Evolutionary conservation across 2,113 vertebrate genomes (phyloP).

Genomic region (Oenanthe oenanthe): DNA sequence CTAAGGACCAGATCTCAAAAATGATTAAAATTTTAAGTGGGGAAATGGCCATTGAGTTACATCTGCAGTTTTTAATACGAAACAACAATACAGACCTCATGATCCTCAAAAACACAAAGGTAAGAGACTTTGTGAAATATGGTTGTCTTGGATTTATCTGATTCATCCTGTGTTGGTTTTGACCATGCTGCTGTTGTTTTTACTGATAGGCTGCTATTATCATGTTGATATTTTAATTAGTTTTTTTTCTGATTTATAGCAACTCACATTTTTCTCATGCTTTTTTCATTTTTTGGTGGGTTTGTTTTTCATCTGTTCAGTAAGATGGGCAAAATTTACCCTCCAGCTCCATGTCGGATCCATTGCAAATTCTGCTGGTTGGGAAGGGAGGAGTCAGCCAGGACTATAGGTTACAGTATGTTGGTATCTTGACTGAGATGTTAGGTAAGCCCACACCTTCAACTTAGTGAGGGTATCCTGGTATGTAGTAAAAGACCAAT

Average conservation of each 20-base stretch:
- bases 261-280: not conserved
- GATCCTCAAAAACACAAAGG: conserved; percentile 99
- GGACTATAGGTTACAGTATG: not conserved
- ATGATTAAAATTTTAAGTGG: conserved; percentile 99
- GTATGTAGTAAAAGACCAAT: not conserved
- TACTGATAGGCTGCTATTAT: not conserved
- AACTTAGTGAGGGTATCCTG: not conserved
- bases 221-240: not conserved
- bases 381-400: not conserved
- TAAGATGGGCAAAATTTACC: not conserved
- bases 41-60: conserved; percentile 98
- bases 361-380: not conserved
- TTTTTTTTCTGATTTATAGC: not conserved
- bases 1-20: conserved; percentile 98
- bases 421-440: not conserved
- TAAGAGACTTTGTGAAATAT: conserved; percentile 56
- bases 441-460: not conserved
- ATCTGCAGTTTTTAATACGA: conserved; percentile 97
- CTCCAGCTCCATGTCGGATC: not conserved
- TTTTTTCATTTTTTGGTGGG: not conserved
- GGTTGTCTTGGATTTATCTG: not conserved
- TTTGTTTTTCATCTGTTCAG: not conserved
- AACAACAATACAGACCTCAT: conserved; percentile 99
- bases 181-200: not conserved
- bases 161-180: not conserved